Evolutionary conservation across 2,797 vertebrate genomes (phyloP).

Genomic region (Girardinus metallicus): DNA sequence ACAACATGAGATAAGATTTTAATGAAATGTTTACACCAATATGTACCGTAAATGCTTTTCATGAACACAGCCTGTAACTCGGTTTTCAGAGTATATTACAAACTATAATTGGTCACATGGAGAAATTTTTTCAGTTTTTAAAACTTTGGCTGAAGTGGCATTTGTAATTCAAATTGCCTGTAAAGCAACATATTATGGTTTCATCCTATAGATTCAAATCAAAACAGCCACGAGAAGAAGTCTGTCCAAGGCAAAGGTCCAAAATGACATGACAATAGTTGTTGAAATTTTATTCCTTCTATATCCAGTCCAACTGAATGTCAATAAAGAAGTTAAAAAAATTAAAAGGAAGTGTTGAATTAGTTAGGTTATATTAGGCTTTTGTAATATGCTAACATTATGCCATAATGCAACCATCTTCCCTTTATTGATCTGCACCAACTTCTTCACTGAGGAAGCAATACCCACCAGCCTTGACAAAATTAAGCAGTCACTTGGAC

Average conservation of each 20-base stretch:
- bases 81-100: background rate
- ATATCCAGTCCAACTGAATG: background rate
- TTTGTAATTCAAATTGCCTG: background rate
- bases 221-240: too few species aligned
- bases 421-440: background rate
- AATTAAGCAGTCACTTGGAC: background rate
- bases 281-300: too few species aligned
- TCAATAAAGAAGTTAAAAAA: background rate
- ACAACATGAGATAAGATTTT: too few species aligned
- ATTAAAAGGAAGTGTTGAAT: background rate
- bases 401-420: background rate
- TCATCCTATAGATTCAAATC: too few species aligned
- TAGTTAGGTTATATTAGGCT: background rate
- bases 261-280: too few species aligned
- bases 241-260: too few species aligned
- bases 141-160: background rate
- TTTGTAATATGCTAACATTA: background rate
- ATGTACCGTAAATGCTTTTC: too few species aligned
- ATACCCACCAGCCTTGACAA: background rate
- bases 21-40: too few species aligned
- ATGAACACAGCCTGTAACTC: too few species aligned
- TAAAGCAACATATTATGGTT: too few species aligned
- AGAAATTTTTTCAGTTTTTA: background rate
- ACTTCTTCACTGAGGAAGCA: background rate
- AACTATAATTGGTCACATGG: background rate